Evolutionary conservation across 2,113 vertebrate genomes (phyloP), one percentile per base, ranked within the genome.

Genomic region (Ancistrus triradiatus): DNA sequence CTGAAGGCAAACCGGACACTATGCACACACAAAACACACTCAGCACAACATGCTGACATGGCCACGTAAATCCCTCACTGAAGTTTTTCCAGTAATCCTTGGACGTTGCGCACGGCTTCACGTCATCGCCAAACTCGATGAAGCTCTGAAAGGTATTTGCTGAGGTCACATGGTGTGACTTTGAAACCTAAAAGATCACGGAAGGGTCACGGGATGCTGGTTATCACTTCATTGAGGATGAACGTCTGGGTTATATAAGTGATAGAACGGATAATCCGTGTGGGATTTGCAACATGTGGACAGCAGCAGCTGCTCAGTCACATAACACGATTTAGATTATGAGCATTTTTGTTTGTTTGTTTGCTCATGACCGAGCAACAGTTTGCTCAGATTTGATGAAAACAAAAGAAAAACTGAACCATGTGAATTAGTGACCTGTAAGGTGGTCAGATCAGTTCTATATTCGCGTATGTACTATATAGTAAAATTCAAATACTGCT

Each of bases 201-300:
- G 7, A 7, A 28, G 22, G 56, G 46, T 59, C 40, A 31, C 9
- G 18, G 24, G 28, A 62, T 53, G 58, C 27, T 9, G 21, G 7
- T 18, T 49, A 56, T 37, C 14, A 19, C 19, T 14, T 31, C 21
- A 43, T 13, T 47, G 70, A 43, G 31, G 24, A 28, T 50, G 66
- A 63, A 55, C 25, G 18, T 21, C 10, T 27, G 40, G 15, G 50
- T 69, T 73, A 73, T 60, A 69, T 73, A 69, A 74, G 25, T 25
- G 33, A 8, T 38, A 10, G 24, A 46, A 59, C 9, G 24, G 52
- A 60, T 69, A 43, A 60, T 69, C 56, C 56, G 17, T 35, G 25
- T 17, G 13, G 38, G 52, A 73, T 48, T 57, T 14, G 57, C 42
- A 40, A 44, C 25, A 37, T 52, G 38, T 10, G 53, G 59, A 63